Evolutionary conservation across 2,113 vertebrate genomes (phyloP).

Genomic region (Lagopus leucura): DNA sequence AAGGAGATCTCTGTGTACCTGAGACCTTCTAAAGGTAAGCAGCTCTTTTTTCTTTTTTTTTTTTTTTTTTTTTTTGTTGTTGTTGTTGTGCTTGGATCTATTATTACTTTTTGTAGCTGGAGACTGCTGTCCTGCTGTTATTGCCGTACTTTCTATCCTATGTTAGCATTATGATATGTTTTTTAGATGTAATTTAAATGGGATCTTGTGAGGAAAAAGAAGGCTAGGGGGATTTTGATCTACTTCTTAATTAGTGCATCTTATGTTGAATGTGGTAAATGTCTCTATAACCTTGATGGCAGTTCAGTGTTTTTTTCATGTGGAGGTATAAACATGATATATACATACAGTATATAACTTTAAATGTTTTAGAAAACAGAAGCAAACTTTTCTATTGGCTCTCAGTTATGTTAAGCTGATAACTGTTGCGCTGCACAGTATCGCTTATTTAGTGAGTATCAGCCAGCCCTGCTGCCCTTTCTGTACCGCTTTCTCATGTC

Average conservation of each 20-base stretch:
- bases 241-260: not conserved
- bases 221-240: not conserved
- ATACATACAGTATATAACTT: too few relatives aligned
- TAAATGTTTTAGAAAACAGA: not conserved
- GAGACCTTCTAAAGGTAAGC: too few relatives aligned
- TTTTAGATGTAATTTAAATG: not conserved
- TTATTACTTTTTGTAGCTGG: too few relatives aligned
- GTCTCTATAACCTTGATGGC: not conserved
- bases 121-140: too few relatives aligned
- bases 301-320: not conserved
- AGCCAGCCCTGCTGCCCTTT: too few relatives aligned
- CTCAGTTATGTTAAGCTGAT: fast-evolving
- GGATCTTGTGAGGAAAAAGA: not conserved
- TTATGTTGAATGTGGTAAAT: not conserved
- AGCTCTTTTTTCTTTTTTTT: too few relatives aligned
- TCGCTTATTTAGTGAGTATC: too few relatives aligned
- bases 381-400: not conserved
- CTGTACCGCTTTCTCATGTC: not conserved
- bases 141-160: too few relatives aligned
- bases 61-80: too few relatives aligned
- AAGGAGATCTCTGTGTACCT: too few relatives aligned
- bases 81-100: too few relatives aligned
- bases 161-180: not conserved
- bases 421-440: not conserved
- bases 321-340: not conserved